Percentiles rank a stretch among this genome's conserved stretches.
Evolutionary conservation across 2,888 invertebrate species (phyloP).

Genomic region (Smittia aterrima): DNA sequence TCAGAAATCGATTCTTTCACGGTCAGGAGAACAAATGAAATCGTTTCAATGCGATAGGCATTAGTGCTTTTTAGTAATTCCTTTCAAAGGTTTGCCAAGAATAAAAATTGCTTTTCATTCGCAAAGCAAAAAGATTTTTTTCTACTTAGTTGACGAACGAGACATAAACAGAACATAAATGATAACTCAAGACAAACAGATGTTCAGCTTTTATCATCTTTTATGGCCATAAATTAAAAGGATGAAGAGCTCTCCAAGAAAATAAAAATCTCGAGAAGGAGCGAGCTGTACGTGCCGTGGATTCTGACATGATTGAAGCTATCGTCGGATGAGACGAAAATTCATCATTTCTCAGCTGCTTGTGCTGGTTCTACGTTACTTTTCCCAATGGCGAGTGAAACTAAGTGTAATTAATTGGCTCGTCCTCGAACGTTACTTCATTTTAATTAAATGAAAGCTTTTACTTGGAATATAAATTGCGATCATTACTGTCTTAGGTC

Average conservation of each 20-base stretch:
- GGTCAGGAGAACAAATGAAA: background rate
- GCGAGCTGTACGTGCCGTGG: background rate
- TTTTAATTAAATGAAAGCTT: background rate
- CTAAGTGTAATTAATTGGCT: no score
- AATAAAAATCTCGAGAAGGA: background rate
- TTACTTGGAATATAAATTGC: no score
- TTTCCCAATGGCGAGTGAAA: no score
- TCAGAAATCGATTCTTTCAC: background rate
- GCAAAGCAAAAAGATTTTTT: background rate
- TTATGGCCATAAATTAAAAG: conserved; percentile 2
- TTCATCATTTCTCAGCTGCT: background rate
- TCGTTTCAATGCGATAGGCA: background rate
- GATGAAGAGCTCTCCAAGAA: background rate
- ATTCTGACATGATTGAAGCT: background rate
- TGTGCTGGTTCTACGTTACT: no score
- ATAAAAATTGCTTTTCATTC: background rate
- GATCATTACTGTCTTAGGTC: no score
- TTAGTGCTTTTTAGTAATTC: background rate
- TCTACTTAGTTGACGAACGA: no score
- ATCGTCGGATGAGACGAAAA: background rate
- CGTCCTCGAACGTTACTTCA: background rate
- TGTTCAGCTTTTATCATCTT: conserved; percentile 1
- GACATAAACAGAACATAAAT: background rate
- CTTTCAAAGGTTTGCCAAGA: background rate
- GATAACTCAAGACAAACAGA: conserved; percentile 1